phyloP scores from a whole-genome alignment of 2,888 invertebrate species.

The Gastracanthus pulcherrimus region DNA sequence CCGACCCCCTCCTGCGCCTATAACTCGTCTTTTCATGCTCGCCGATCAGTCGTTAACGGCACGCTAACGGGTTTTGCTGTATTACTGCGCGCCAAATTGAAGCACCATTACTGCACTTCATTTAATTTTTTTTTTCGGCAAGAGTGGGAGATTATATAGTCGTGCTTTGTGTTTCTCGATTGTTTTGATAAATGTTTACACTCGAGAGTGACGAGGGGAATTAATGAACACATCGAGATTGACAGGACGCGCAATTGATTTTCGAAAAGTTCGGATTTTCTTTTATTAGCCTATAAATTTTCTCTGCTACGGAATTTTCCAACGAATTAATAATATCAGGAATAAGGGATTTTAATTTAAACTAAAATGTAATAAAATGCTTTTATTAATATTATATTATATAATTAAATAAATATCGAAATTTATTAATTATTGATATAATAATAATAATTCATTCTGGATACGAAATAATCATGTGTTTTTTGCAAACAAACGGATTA shows the following conservation, averaged over 20 bases:
- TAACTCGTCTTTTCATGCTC: conserved; percentile 37
- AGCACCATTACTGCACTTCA: conserved; percentile 15
- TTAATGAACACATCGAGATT: neutral
- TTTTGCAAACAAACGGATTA: too few relatives aligned
- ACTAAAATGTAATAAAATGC: too few relatives aligned
- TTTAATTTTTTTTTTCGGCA: neutral
- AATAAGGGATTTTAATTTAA: too few relatives aligned
- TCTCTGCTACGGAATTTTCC: neutral
- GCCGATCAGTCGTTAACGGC: conserved; percentile 33
- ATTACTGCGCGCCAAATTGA: conserved; percentile 3
- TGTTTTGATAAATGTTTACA: neutral
- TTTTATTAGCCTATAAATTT: neutral
- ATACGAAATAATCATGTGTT: too few relatives aligned
- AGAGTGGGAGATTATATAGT: neutral
- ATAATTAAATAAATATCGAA: too few relatives aligned
- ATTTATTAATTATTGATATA: too few relatives aligned
- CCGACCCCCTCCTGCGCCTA: too few relatives aligned
- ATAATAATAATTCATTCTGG: too few relatives aligned
- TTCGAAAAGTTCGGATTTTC: neutral
- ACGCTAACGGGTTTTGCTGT: conserved; percentile 8
- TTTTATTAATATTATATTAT: too few relatives aligned
- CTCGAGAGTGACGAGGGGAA: neutral
- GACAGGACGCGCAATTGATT: neutral
- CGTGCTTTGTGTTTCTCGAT: too few relatives aligned
- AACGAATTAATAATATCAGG: too few relatives aligned